Conservation (phyloP, 2,888 invertebrate species). For the Leptopilina syphax region DNA sequence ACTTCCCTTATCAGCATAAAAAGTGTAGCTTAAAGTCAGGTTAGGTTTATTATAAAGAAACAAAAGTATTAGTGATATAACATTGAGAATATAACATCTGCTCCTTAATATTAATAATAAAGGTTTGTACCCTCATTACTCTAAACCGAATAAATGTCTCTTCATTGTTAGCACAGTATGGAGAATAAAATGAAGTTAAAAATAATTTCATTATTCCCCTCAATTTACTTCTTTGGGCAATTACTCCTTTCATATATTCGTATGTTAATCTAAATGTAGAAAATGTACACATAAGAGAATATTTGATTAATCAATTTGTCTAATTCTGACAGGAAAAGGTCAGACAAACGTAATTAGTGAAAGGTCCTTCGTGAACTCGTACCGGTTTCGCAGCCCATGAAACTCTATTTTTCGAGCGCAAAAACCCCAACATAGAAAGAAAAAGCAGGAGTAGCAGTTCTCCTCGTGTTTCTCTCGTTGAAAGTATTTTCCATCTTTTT, state of each 20-base stretch:
- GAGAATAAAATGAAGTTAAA: conserved; percentile 1
- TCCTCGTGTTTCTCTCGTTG: conserved; percentile 40
- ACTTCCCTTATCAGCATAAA: too few relatives aligned
- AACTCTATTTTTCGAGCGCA: conserved; percentile 51
- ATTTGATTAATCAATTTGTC: conserved; percentile 52
- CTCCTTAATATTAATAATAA: not conserved
- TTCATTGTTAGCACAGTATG: not conserved
- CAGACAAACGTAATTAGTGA: conserved; percentile 63
- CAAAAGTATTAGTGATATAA: too few relatives aligned
- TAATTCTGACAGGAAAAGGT: conserved; percentile 52
- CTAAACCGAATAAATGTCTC: not conserved
- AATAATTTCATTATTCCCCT: not conserved
- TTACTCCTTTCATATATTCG: not conserved
- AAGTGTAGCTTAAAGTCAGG: too few relatives aligned
- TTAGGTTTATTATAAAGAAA: too few relatives aligned
- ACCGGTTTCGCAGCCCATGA: conserved; percentile 55
- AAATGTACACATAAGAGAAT: conserved; percentile 18
- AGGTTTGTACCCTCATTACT: not conserved
- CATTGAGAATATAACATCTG: too few relatives aligned
- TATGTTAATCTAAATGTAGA: conserved; percentile 5
- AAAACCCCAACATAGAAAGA: conserved; percentile 43
- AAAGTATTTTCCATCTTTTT: conserved; percentile 37
- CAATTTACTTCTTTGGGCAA: conserved; percentile 14
- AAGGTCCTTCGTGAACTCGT: conserved; percentile 38
- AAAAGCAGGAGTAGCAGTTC: conserved; percentile 31